Evolutionary conservation across 2,888 invertebrate species (phyloP), one percentile per base, ranked within the genome.

Genomic region (Xanthorhoe designata): DNA sequence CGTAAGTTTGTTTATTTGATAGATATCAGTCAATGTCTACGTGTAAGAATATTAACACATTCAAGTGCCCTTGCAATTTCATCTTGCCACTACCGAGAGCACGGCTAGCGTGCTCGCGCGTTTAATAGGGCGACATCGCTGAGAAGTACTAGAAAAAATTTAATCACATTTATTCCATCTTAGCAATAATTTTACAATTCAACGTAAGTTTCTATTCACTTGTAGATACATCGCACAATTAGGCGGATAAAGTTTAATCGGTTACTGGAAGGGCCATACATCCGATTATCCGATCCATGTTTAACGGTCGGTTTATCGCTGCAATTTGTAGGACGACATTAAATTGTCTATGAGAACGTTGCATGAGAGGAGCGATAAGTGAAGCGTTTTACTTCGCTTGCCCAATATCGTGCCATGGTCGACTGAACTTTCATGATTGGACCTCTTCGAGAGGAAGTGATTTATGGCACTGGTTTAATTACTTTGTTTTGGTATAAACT

Each of bases 251-350:
- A 66, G 59, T 61, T 61, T 51, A 35, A 66, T 47, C 66, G 19
- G 55, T 53, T 57, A 29, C 19, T 42, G 18, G 47, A 67, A 56
- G 56, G 56, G 52, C 51, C 57, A 59, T 64, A 61, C 49, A 50
- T 51, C 45, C 51, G 38, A 70, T 70, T 64, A 52, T 24, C 54
- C 67, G 66, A 69, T 69, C 65, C 61, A 57, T 49, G 56, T 53
- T 18, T 61, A 67, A 55, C 62, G 62, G 54, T 47, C 64, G 60
- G 57, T 64, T 71, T 56, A 59, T 49, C 42, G 47, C 5, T 61
- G 45, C 60, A 47, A 64, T 67, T 65, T 67, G 69, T 63, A n/a
- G 24, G 53, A 53, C 32, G 57, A 47, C 52, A 57, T 47, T 32
- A 53, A 63, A 58, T 15, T 42, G 24, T 10, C 24, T n/a, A 49